Conservation (phyloP, 2,888 invertebrate species). For the Germaria angustata region DNA sequence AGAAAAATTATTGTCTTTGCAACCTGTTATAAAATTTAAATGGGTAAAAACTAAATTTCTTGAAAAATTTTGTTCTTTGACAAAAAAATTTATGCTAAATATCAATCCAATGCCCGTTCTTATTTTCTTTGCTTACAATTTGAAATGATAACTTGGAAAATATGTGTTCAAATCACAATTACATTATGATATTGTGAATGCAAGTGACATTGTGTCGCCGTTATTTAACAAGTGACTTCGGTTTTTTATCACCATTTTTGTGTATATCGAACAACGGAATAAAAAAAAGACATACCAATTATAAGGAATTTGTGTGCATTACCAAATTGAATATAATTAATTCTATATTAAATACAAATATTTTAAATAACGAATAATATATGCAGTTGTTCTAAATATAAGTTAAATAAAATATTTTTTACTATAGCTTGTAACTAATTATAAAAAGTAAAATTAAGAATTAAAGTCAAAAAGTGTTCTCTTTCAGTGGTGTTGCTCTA, state of each 20-base stretch:
- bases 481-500: slow-evolving; percentile 52
- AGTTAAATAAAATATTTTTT: not conserved
- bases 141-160: not conserved
- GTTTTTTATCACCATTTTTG: slow-evolving; percentile 50
- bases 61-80: slow-evolving; percentile 1
- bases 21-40: not conserved
- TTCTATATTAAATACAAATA: slow-evolving; percentile 5
- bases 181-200: slow-evolving; percentile 19
- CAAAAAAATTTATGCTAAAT: slow-evolving; percentile 8
- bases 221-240: not conserved
- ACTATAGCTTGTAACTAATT: slow-evolving; percentile 3
- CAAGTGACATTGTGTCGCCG: slow-evolving; percentile 9
- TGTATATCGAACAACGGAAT: slow-evolving; percentile 63
- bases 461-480: slow-evolving; percentile 39
- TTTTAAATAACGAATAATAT: not conserved
- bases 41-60: not conserved
- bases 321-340: slow-evolving; percentile 43
- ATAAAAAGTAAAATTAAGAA: slow-evolving; percentile 23
- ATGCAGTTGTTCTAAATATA: slow-evolving; percentile 9
- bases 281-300: slow-evolving; percentile 52
- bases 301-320: slow-evolving; percentile 44
- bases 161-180: slow-evolving; percentile 1
- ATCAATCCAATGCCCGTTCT: slow-evolving; percentile 19
- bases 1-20: slow-evolving; percentile 48
- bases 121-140: not conserved